These are phyloP conservation scores for Perdix hodgsoniae DNA, from an alignment of 2,797 vertebrate genomes.

Conservation along the genomic window DNA sequence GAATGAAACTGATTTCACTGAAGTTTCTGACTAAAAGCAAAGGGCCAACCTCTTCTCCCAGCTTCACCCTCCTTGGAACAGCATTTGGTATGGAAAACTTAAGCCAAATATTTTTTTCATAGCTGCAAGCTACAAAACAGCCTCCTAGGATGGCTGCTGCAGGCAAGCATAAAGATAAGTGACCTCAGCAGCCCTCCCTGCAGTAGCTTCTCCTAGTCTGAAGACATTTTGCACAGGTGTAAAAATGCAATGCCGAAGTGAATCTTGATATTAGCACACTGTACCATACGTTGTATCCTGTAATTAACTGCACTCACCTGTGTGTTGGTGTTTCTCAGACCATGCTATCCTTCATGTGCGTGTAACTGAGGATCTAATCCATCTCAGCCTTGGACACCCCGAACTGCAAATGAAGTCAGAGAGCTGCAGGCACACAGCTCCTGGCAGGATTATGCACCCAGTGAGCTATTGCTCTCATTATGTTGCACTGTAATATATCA, in stretches of 20 bases:
- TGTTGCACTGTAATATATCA: conserved; percentile 75
- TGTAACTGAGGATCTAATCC: conserved; percentile 21
- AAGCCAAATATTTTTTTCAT: conserved; percentile 23
- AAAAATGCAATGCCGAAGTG: background rate
- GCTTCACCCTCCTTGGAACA: background rate
- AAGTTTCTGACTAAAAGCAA: conserved; percentile 43
- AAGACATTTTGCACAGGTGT: conserved; percentile 48
- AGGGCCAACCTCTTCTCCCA: background rate
- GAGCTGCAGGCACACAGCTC: conserved; percentile 46
- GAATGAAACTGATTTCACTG: conserved; percentile 3
- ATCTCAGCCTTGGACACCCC: conserved; percentile 43
- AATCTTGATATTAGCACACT: background rate
- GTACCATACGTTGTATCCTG: background rate
- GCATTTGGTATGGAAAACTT: conserved; percentile 12
- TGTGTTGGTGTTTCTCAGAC: conserved; percentile 41
- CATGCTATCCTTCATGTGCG: conserved; percentile 41
- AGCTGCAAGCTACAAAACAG: background rate
- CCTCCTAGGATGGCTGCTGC: background rate
- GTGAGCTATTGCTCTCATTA: conserved; percentile 80
- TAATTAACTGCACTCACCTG: conserved; percentile 59
- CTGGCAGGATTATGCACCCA: conserved; percentile 72
- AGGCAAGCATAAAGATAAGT: background rate
- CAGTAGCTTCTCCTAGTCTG: background rate
- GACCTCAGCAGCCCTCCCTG: background rate
- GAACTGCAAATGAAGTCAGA: conserved; percentile 57